A percentile compares a stretch with the other conserved stretches of the same genome.
Conservation (phyloP, 2,797 vertebrate species). For the Cephalopachus bancanus region DNA sequence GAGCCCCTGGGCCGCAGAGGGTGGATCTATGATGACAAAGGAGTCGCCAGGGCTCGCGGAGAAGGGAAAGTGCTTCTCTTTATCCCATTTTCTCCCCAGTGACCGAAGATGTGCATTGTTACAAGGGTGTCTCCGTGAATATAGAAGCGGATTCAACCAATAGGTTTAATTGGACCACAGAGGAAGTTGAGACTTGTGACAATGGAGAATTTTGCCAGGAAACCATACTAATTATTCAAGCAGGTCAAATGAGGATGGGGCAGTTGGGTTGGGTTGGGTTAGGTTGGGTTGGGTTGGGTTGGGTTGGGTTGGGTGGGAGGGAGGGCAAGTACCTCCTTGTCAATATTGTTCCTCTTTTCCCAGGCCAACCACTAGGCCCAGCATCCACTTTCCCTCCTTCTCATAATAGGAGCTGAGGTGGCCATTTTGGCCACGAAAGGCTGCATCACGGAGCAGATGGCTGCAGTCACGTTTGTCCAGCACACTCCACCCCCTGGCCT, state of each 20-base stretch:
- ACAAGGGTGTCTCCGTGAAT: background rate
- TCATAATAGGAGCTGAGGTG: background rate
- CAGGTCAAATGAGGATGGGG: constrained; percentile 40
- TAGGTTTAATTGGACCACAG: constrained; percentile 68
- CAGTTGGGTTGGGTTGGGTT: background rate
- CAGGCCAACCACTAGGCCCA: fast-evolving
- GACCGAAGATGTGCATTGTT: background rate
- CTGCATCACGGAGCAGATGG: fast-evolving
- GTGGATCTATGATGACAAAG: background rate
- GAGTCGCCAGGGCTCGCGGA: background rate
- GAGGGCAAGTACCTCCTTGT: background rate
- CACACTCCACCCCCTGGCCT: constrained; percentile 41
- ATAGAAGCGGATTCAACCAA: background rate
- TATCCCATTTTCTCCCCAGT: constrained; percentile 1
- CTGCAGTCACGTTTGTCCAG: background rate
- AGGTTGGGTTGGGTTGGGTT: background rate
- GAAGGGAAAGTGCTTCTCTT: background rate
- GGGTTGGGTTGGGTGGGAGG: background rate
- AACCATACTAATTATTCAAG: constrained; percentile 49
- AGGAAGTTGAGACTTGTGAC: constrained; percentile 60
- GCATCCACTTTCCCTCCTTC: background rate
- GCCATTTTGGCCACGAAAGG: constrained; percentile 68
- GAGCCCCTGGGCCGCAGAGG: background rate
- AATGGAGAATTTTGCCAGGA: constrained; percentile 70
- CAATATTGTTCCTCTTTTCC: background rate